A percentile compares a stretch with the other conserved stretches of the same genome.
Conservation (phyloP, 1,140 invertebrate genomes). For the Vanessa atalanta region DNA sequence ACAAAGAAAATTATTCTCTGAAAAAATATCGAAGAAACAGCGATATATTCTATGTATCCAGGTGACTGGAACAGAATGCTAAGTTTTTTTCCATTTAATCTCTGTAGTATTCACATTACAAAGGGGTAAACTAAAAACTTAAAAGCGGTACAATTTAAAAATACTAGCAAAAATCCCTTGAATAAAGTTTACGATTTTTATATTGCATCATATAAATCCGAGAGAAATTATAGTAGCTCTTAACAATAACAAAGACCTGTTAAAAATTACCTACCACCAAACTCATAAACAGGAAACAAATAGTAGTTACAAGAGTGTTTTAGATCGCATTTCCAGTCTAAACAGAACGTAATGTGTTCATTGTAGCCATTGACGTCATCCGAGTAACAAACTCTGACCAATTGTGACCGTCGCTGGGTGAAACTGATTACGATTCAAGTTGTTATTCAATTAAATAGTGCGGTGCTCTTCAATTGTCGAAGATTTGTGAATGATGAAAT, state of each 20-base stretch:
- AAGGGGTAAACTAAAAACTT: too few species aligned
- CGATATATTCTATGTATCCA: too few species aligned
- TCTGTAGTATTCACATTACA: too few species aligned
- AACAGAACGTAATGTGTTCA: constrained; percentile 28
- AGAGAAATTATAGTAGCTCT: not conserved
- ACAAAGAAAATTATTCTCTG: too few species aligned
- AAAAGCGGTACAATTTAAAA: too few species aligned
- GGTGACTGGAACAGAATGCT: too few species aligned
- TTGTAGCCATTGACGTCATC: constrained; percentile 35
- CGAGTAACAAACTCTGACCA: constrained; percentile 16
- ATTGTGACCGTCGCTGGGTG: constrained; percentile 17
- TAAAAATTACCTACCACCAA: not conserved
- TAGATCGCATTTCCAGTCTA: constrained; percentile 8
- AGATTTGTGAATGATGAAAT: not conserved
- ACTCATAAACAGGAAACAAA: constrained; percentile 5
- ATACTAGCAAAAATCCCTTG: too few species aligned
- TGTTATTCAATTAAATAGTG: constrained; percentile 4
- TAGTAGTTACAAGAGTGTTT: constrained; percentile 6
- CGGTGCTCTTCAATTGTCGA: not conserved
- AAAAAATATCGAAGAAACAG: too few species aligned
- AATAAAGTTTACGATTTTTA: too few species aligned
- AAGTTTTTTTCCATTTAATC: too few species aligned
- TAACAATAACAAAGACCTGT: not conserved
- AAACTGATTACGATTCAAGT: constrained; percentile 18
- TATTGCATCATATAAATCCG: too few species aligned